A percentile compares a stretch with the other conserved stretches of the same genome.
Evolutionary conservation across 1,140 invertebrate species (phyloP).

Genomic region (Ceratitis capitata): DNA sequence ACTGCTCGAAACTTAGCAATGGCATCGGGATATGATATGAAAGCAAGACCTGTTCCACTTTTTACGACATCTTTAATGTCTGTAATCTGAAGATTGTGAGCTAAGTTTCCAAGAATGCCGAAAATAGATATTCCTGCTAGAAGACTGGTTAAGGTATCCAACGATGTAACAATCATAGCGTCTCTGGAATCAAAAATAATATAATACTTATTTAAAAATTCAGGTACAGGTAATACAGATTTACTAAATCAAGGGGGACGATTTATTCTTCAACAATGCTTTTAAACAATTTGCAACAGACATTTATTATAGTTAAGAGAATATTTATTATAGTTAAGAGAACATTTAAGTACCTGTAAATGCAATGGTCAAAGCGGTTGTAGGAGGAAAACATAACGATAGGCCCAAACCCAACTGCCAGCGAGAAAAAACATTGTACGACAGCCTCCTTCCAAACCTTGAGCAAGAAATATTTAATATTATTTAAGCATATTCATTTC

Average conservation of each 20-base stretch:
- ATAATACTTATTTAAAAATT: not conserved
- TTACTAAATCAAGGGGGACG: too few relatives aligned
- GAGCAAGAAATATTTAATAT: slow-evolving; percentile 3
- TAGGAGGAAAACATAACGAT: slow-evolving; percentile 86
- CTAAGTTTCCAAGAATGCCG: slow-evolving; percentile 78
- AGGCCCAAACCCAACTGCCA: slow-evolving; percentile 81
- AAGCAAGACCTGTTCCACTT: slow-evolving; percentile 80
- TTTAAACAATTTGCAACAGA: too few relatives aligned
- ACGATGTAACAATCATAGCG: slow-evolving; percentile 75
- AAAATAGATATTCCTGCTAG: slow-evolving; percentile 85
- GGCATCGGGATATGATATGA: slow-evolving; percentile 90
- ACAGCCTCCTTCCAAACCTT: slow-evolving; percentile 84
- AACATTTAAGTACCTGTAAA: slow-evolving; percentile 82
- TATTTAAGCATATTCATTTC: not conserved
- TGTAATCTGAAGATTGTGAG: slow-evolving; percentile 69
- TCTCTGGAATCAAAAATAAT: slow-evolving; percentile 68
- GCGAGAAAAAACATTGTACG: slow-evolving; percentile 83
- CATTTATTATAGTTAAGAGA: too few relatives aligned
- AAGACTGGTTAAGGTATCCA: slow-evolving; percentile 80
- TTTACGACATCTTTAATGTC: slow-evolving; percentile 70
- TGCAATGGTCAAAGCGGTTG: slow-evolving; percentile 83
- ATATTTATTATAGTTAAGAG: too few relatives aligned
- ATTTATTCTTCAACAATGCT: too few relatives aligned
- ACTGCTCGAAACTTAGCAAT: slow-evolving; percentile 81
- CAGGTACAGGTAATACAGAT: too few relatives aligned